Base-by-base conservation (phyloP, 2,888 invertebrate species). In the Imbricaverruca yamaguchii region DNA sequence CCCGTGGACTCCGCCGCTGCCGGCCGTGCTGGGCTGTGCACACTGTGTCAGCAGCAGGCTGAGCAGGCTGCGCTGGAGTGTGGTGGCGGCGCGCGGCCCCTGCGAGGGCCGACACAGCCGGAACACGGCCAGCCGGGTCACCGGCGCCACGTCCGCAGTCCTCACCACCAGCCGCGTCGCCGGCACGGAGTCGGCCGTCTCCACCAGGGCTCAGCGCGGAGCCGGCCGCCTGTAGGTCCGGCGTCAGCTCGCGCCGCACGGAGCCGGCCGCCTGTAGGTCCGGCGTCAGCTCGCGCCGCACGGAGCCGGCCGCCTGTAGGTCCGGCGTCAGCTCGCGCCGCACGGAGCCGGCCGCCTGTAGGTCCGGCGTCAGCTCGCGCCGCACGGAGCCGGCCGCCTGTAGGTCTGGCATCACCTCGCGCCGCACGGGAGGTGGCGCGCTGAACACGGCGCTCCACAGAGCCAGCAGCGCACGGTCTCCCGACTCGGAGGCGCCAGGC, bases 21-120 rank as follows among this genome's bases (percentile, higher is more conserved):
- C 61, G 18, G 61, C 4, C 39, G 61, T 7, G 61, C 61, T 15
- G 18, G 1, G 61, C 61, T 39, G 69, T 15, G 15, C 69, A 6
- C 69, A 25, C 69, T 69, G 69, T 15, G 69, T 39, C 69, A 69
- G 39, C 25, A 69, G 69, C 69, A 69, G 69, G 69, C 39, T 69
- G 39, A 69, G 15, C 39, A 69, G 69, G 69, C 39, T 69, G 39
- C 39, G 69, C 39, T 69, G 23, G 23, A 4, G 39, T 39, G 39
- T 39, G 39, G 39, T 23, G 12, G 25, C 67, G n/a, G n/a, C n/a
- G 23, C 23, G n/a, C n/a, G 25, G 12, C 69, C 15, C 25, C 39
- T 25, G 15, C 39, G 39, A 39, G 39, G 39, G 39, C 39, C 39
- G 39, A 39, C 39, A 39, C 7, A 39, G 61, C 61, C 18, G 61